These are phyloP conservation scores for Nomada lathburiana DNA, from an alignment of 2,888 invertebrate species.

Conservation along the genomic window DNA sequence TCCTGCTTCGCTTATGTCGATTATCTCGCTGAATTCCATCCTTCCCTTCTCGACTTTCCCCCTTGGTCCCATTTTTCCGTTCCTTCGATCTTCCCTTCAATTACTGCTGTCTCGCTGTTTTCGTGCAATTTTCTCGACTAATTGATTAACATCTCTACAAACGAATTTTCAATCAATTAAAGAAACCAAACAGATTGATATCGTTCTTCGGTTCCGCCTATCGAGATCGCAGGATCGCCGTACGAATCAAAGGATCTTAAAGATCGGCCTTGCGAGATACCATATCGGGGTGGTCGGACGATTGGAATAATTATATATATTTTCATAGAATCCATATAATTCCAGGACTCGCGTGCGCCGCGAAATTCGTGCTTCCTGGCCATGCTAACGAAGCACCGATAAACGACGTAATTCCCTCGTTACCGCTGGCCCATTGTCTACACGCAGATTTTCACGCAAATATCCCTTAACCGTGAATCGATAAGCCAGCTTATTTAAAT, in stretches of 20 bases:
- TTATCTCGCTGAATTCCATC: constrained; percentile 49
- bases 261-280: constrained; percentile 34
- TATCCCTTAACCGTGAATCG: constrained; percentile 17
- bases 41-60: background rate
- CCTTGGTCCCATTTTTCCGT: background rate
- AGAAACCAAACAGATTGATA: background rate
- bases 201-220: background rate
- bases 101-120: background rate
- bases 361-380: constrained; percentile 52
- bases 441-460: constrained; percentile 23
- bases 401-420: constrained; percentile 37
- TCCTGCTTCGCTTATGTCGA: constrained; percentile 56
- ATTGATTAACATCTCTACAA: background rate
- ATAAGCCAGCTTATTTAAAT: constrained; percentile 19
- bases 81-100: background rate
- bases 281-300: constrained; percentile 37
- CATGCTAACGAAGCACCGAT: constrained; percentile 43
- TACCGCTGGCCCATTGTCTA: constrained; percentile 39
- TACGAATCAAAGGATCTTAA: constrained; percentile 30
- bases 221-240: constrained; percentile 1
- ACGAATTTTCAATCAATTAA: background rate
- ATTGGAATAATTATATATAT: constrained; percentile 40
- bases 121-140: background rate
- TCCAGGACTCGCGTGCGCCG: constrained; percentile 53
- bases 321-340: constrained; percentile 44